phyloP scores from a whole-genome alignment of 2,888 invertebrate species.

The Bellardia bayeri region DNA sequence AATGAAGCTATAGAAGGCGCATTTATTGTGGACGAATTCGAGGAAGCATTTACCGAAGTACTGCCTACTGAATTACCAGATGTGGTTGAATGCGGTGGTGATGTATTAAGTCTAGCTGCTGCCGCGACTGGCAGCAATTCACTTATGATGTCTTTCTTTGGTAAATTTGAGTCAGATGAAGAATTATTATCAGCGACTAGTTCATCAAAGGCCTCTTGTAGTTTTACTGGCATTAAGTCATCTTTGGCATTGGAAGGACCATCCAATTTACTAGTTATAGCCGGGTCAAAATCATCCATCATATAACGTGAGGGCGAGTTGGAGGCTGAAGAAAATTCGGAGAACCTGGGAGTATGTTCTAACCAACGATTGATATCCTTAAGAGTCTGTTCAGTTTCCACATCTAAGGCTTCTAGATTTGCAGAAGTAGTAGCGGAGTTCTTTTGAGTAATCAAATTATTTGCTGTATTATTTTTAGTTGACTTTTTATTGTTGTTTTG shows the following conservation, averaged over 20 bases:
- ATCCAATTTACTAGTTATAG: conserved; percentile 83
- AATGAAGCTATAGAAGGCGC: conserved; percentile 76
- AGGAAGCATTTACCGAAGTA: conserved; percentile 82
- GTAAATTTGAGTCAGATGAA: conserved; percentile 72
- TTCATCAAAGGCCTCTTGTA: conserved; percentile 85
- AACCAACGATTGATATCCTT: conserved; percentile 96
- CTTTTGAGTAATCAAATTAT: conserved; percentile 70
- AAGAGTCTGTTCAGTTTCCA: conserved; percentile 88
- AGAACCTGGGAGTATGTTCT: conserved; percentile 91
- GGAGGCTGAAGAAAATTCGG: conserved; percentile 91
- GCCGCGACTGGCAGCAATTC: conserved; percentile 77
- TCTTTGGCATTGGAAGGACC: conserved; percentile 83
- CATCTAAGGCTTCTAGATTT: conserved; percentile 87
- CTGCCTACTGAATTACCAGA: conserved; percentile 82
- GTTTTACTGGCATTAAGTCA: conserved; percentile 83
- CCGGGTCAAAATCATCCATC: conserved; percentile 87
- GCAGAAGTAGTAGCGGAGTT: conserved; percentile 80
- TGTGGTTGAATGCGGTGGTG: conserved; percentile 82
- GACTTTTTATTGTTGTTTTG: conserved; percentile 59
- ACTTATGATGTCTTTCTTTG: conserved; percentile 77
- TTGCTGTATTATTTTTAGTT: conserved; percentile 72
- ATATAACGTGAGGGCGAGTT: conserved; percentile 90
- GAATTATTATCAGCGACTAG: conserved; percentile 81
- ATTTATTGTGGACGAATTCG: conserved; percentile 77
- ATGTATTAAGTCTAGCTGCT: conserved; percentile 81